These are phyloP conservation scores for Cyanistes caeruleus DNA, from an alignment of 2,113 vertebrate species.

Conservation along the genomic window DNA sequence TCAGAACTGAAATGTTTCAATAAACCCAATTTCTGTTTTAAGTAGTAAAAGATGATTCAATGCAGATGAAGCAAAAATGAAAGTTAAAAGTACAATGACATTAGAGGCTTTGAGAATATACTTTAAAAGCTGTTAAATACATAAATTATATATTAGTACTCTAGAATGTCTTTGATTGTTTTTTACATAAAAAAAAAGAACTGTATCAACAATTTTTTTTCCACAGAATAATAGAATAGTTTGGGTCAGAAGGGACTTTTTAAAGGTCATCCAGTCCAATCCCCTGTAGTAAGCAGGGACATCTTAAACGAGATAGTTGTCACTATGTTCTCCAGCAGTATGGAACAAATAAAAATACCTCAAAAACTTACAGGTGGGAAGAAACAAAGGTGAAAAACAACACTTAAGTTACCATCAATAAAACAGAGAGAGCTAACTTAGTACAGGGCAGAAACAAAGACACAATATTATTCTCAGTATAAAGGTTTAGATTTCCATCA, in stretches of 20 bases:
- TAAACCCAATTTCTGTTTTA: slow-evolving; percentile 64
- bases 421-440: background rate
- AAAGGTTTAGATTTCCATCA: background rate
- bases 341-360: background rate
- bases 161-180: background rate
- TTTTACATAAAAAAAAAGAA: background rate
- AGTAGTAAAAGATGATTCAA: slow-evolving; percentile 54
- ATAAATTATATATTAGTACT: slow-evolving; percentile 1
- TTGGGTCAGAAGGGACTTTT: background rate
- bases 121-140: slow-evolving; percentile 38
- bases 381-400: background rate
- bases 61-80: slow-evolving; percentile 60
- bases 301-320: background rate
- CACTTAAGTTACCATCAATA: background rate
- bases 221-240: background rate
- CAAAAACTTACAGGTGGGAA: background rate
- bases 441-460: background rate
- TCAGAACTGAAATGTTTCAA: slow-evolving; percentile 71
- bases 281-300: background rate
- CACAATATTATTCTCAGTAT: background rate
- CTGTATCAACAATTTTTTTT: background rate
- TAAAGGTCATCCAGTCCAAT: background rate
- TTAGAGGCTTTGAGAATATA: slow-evolving; percentile 16
- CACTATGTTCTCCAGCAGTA: background rate
- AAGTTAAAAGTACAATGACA: slow-evolving; percentile 50